Evolutionary conservation across 2,113 vertebrate species (phyloP).

Genomic region (Ctenodactylus gundi): DNA sequence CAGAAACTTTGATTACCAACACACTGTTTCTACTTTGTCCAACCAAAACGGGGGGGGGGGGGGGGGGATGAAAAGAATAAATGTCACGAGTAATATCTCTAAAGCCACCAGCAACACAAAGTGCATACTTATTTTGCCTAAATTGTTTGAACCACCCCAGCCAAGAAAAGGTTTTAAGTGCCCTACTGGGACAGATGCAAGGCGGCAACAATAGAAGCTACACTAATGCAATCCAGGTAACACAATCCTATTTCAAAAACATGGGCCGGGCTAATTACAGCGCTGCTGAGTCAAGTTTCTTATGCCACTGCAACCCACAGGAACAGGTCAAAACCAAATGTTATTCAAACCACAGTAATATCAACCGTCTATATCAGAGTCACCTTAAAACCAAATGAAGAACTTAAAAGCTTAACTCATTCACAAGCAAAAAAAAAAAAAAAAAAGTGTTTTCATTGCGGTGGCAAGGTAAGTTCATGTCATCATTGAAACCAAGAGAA

Average conservation of each 20-base stretch:
- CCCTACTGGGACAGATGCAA: slow-evolving; percentile 89
- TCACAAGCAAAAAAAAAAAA: slow-evolving; percentile 74
- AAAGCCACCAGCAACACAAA: slow-evolving; percentile 86
- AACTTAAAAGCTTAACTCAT: slow-evolving; percentile 87
- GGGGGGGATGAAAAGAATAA: slow-evolving; percentile 80
- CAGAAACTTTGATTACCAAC: slow-evolving; percentile 71
- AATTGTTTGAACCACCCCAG: slow-evolving; percentile 86
- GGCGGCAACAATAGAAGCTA: slow-evolving; percentile 87
- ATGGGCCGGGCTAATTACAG: slow-evolving; percentile 87
- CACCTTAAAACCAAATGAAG: slow-evolving; percentile 85
- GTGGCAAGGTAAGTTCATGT: slow-evolving; percentile 63
- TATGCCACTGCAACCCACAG: slow-evolving; percentile 85
- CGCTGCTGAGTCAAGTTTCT: slow-evolving; percentile 89
- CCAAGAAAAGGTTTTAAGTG: slow-evolving; percentile 89
- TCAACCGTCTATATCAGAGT: slow-evolving; percentile 87
- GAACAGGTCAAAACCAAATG: slow-evolving; percentile 90
- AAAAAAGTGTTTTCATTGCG: slow-evolving; percentile 57
- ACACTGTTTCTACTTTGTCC: slow-evolving; percentile 78
- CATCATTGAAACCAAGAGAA: slow-evolving; percentile 53
- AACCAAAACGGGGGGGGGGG: slow-evolving; percentile 75
- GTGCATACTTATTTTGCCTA: slow-evolving; percentile 87
- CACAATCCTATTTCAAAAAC: slow-evolving; percentile 90
- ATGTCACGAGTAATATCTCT: slow-evolving; percentile 84
- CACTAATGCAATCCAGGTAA: slow-evolving; percentile 90
- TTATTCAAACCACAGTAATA: slow-evolving; percentile 89